Conservation (phyloP, 2,888 invertebrate genomes). For the Chaetogeoica ovagalla region DNA sequence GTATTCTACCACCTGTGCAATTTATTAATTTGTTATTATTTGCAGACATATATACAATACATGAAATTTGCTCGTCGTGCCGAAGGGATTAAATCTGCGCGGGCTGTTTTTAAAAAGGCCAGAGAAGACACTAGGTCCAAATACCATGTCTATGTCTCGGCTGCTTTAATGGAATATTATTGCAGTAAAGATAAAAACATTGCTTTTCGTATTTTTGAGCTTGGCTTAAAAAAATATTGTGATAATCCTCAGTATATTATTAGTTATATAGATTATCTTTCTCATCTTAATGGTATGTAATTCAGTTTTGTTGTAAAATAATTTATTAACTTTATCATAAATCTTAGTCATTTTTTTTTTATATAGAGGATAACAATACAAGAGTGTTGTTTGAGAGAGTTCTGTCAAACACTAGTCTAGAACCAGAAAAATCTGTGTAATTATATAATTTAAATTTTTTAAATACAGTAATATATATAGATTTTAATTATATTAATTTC, state of each 20-base stretch:
- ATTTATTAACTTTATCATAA: conserved; percentile 45
- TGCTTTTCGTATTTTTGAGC: conserved; percentile 93
- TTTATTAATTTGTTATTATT: conserved; percentile 23
- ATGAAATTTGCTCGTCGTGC: conserved; percentile 98
- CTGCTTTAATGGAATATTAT: conserved; percentile 98
- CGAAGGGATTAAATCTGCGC: conserved; percentile 95
- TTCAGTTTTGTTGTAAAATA: conserved; percentile 6
- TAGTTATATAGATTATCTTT: conserved; percentile 94
- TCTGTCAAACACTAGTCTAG: conserved; percentile 86
- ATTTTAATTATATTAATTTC: conserved; percentile 3
- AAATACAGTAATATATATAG: background rate
- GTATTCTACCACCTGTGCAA: background rate
- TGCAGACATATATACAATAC: conserved; percentile 88
- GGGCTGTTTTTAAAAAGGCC: conserved; percentile 92
- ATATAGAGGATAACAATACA: conserved; percentile 96
- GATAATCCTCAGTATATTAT: conserved; percentile 93
- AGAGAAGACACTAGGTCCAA: conserved; percentile 75
- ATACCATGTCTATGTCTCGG: conserved; percentile 78
- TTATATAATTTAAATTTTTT: conserved; percentile 57
- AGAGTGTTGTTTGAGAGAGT: conserved; percentile 97
- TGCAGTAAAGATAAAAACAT: conserved; percentile 98
- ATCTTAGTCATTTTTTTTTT: conserved; percentile 55
- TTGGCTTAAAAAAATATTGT: conserved; percentile 95
- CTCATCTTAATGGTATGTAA: conserved; percentile 86
- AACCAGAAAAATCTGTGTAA: conserved; percentile 87